Evolutionary conservation across 1,140 invertebrate species (phyloP), one percentile per base, ranked within the genome.

Genomic region (Anoplolepis gracilipes): DNA sequence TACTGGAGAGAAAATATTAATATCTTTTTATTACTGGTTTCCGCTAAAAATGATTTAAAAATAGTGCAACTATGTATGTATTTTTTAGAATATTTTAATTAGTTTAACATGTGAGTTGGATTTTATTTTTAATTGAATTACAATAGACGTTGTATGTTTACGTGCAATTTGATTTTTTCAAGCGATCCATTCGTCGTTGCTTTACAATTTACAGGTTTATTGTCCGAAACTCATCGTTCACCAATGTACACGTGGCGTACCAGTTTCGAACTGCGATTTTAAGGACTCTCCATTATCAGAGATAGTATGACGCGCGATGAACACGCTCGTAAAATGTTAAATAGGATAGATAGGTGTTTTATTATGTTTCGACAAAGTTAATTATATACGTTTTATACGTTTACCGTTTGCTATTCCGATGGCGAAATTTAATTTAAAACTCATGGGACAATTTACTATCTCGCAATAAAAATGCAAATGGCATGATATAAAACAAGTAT

Each of bases 321-420:
- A 69, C 62, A 69, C 42, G 76, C 61, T 79, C 76, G 42, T 79
- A 79, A 79, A 79, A 79, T 16, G 76, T 22, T 79, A 79, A 79
- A 79, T 30, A n/a, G 62, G 76, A 69, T 79, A 79, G 62, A 79
- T 79, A 79, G 76, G 22, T 65, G 62, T 67, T 67, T 79, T 79
- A 79, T 79, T 79, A 69, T 69, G 76, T 46, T 79, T 79, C 62
- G 62, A n/a, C 16, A 79, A 79, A 69, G 42, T 79, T 36, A 46
- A 8, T 79, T 79, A 25, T 64, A 61, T 75, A 39, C 42, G 49
- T 42, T 19, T 2, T 77, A 33, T 49, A 67, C 76, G 61, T 55
- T 79, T 33, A 53, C n/a, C 2, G 10, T 55, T n/a, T 69, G 62
- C 36, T 69, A 69, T 67, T 79, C 42, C 59, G 33, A 46, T 36